Evolutionary conservation across 2,888 invertebrate genomes (phyloP), one percentile per base, ranked within the genome.

Genomic region (Fabriciana adippe): DNA sequence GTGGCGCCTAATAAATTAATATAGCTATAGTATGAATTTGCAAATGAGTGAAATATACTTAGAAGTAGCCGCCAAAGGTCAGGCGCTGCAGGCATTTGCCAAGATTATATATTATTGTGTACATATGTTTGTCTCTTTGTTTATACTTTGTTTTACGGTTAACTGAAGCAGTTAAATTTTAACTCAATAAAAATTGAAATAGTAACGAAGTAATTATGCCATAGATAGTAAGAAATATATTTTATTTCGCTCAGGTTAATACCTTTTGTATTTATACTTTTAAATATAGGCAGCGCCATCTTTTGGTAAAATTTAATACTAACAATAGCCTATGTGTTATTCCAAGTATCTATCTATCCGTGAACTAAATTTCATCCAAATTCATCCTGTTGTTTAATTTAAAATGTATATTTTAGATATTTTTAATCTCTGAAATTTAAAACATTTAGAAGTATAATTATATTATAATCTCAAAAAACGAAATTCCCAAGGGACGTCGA

Each of bases 1-100:
- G 48, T 47, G 48, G 59, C 48, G 59, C 59, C 59, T 59, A 59
- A 59, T 59, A 59, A 31, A 59, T 59, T 48, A 6, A 48, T 59
- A 26, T 59, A 59, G 59, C 26, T 59, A 48, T n/a, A 59, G 48
- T 48, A 16, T 59, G 59, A 48, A 59, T 48, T 48, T 26, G 26
- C 26, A 31, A 47, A 48, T 59, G 26, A 48, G 59, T 48, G 59
- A 48, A 59, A 59, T 26, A 48, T 31, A 48, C 21, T 15, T 13
- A 13, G 21, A 59, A 59, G 48, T 48, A 48, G 48, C 47, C 59
- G 48, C 48, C 59, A 48, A 59, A 48, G 59, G 26, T 31, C 59
- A 48, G 59, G 59, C 59, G 47, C 59, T 59, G 13, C 16, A 11
- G n/a, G 59, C 59, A 47, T 26, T 59, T 48, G 59, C 59, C 59